phyloP scores from a whole-genome alignment of 2,797 vertebrate genomes.

The Scomberomorus guttatus region DNA sequence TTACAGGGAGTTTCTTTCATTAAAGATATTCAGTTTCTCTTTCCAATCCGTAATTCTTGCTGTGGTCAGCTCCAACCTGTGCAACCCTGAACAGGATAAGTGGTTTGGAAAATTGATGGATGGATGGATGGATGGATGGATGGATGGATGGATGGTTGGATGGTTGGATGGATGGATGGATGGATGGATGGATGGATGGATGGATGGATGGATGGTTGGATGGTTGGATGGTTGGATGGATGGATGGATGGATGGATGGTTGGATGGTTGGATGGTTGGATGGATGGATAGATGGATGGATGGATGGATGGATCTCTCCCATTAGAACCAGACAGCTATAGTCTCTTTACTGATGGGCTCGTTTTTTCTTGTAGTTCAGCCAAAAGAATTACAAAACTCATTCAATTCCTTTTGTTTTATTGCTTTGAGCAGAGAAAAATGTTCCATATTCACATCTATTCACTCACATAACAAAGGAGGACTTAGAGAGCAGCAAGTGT shows the following conservation, averaged over 20 bases:
- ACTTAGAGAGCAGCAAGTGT: constrained; percentile 58
- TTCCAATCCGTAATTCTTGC: neutral
- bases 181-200: too few species aligned
- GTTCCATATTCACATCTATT: constrained; percentile 50
- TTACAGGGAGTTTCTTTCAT: neutral
- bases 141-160: too few species aligned
- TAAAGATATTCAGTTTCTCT: neutral
- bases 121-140: too few species aligned
- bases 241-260: too few species aligned
- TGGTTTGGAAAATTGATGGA: too few species aligned
- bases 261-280: neutral
- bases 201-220: too few species aligned
- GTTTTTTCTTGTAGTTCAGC: constrained; percentile 42
- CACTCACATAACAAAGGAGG: constrained; percentile 45
- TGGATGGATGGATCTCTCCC: neutral
- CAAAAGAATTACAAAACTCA: constrained; percentile 54
- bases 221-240: too few species aligned
- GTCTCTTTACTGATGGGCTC: constrained; percentile 22
- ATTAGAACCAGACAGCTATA: constrained; percentile 4
- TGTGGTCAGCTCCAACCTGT: neutral
- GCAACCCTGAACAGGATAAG: neutral
- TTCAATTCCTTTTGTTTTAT: constrained; percentile 55
- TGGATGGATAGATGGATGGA: constrained; percentile 1
- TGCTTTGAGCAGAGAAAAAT: constrained; percentile 56
- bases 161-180: too few species aligned